These are phyloP conservation scores for Ceratosolen solmsi DNA, from an alignment of 1,140 invertebrate species.

Conservation along the genomic window DNA sequence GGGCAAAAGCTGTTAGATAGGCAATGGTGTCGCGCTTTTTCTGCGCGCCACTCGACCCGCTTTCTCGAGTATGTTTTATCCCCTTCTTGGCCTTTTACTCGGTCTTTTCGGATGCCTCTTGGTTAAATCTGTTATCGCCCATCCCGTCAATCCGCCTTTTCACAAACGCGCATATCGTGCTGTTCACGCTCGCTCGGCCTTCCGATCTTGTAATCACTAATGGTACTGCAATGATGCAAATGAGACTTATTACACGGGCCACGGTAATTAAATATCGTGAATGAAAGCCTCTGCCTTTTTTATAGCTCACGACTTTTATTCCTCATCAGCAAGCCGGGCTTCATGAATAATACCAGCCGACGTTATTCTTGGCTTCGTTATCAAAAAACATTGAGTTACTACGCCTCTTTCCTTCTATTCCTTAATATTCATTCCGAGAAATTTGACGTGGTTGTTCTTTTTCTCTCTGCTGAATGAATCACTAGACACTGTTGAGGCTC, in stretches of 20 bases:
- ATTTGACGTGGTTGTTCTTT: neutral
- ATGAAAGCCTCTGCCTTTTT: too few relatives aligned
- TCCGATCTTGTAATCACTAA: neutral
- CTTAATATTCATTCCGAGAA: neutral
- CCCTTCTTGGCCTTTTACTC: neutral
- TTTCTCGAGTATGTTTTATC: neutral
- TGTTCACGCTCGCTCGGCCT: neutral
- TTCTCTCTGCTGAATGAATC: neutral
- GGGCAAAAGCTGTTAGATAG: neutral
- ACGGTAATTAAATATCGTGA: too few relatives aligned
- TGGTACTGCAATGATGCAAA: neutral
- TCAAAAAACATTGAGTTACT: neutral
- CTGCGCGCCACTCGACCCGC: neutral
- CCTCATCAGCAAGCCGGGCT: too few relatives aligned
- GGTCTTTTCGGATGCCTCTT: neutral
- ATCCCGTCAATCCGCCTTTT: neutral
- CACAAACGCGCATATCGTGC: neutral
- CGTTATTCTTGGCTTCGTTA: neutral
- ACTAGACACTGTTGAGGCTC: neutral
- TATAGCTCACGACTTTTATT: too few relatives aligned
- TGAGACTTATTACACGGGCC: neutral
- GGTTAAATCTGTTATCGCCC: neutral
- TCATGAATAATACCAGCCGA: neutral
- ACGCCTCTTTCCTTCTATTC: neutral
- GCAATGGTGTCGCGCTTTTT: neutral